Percentiles rank a stretch among this genome's conserved stretches.
phyloP scores from a whole-genome alignment of 2,888 invertebrate species.

The Quadroppia sp. region DNA sequence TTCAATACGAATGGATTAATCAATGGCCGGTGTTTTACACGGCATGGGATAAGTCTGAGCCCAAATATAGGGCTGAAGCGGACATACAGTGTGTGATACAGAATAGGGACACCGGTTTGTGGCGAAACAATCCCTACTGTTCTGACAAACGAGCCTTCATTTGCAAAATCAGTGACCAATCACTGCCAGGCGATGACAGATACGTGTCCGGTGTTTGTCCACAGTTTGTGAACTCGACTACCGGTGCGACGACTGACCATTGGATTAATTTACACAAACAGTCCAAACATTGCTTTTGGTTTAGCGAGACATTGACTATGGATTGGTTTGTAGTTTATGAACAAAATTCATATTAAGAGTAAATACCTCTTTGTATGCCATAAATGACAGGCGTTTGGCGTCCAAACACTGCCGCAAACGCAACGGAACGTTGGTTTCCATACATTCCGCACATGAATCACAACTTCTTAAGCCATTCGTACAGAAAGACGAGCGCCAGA shows the following conservation, averaged over 20 bases:
- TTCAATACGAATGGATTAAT: constrained; percentile 8
- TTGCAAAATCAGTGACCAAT: not conserved
- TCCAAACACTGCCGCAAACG: not conserved
- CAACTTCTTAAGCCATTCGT: not conserved
- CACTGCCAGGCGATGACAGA: not conserved
- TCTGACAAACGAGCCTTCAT: not conserved
- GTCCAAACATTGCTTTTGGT: not conserved
- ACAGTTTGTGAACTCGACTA: not conserved
- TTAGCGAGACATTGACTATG: not conserved
- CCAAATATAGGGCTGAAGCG: not conserved
- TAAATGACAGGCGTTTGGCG: too few relatives aligned
- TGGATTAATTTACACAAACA: not conserved
- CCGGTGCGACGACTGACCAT: not conserved
- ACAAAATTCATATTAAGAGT: too few relatives aligned
- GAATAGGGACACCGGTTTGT: not conserved
- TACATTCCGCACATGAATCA: not conserved
- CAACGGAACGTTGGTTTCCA: not conserved
- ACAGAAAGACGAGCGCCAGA: not conserved
- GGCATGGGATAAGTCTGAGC: not conserved
- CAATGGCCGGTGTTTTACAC: not conserved
- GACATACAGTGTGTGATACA: not conserved
- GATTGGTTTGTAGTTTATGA: not conserved
- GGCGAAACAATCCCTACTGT: not conserved
- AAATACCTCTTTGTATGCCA: not conserved
- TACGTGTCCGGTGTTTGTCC: not conserved